Evolutionary conservation across 2,113 vertebrate genomes (phyloP).

Genomic region (Narcine bancroftii): DNA sequence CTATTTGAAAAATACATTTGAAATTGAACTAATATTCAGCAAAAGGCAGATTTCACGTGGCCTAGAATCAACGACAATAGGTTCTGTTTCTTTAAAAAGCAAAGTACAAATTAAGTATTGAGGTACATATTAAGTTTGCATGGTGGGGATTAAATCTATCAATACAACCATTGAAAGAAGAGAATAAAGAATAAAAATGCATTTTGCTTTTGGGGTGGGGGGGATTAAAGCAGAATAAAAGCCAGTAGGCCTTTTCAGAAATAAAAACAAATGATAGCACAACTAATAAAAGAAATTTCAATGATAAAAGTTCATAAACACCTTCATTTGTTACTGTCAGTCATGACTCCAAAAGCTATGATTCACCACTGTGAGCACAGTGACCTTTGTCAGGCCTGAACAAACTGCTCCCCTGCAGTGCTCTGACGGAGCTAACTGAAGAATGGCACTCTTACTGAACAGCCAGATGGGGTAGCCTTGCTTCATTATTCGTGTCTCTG

Average conservation of each 20-base stretch:
- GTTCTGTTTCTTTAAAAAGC: not conserved
- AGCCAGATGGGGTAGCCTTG: constrained; percentile 72
- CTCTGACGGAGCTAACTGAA: not conserved
- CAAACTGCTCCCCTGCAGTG: constrained; percentile 50
- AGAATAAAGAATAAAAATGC: too few species aligned
- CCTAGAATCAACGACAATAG: not conserved
- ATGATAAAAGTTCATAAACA: constrained; percentile 62
- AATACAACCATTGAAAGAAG: not conserved
- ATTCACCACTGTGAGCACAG: constrained; percentile 50
- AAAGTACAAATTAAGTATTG: not conserved
- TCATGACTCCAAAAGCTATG: constrained; percentile 51
- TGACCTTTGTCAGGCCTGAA: constrained; percentile 61
- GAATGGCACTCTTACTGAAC: constrained; percentile 52
- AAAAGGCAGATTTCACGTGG: not conserved
- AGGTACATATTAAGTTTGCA: not conserved
- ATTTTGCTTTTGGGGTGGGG: not conserved
- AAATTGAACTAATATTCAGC: not conserved
- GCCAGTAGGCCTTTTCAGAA: not conserved
- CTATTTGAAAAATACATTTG: not conserved
- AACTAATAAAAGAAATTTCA: constrained; percentile 61
- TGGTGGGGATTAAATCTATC: not conserved
- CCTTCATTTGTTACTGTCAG: constrained; percentile 62
- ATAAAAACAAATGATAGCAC: constrained; percentile 43
- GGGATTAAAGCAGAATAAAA: too few species aligned
- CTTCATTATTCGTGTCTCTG: constrained; percentile 63